A percentile compares a stretch with the other conserved stretches of the same genome.
These are phyloP conservation scores for Pyralis farinalis DNA, from an alignment of 2,888 invertebrate genomes.

Conservation along the genomic window DNA sequence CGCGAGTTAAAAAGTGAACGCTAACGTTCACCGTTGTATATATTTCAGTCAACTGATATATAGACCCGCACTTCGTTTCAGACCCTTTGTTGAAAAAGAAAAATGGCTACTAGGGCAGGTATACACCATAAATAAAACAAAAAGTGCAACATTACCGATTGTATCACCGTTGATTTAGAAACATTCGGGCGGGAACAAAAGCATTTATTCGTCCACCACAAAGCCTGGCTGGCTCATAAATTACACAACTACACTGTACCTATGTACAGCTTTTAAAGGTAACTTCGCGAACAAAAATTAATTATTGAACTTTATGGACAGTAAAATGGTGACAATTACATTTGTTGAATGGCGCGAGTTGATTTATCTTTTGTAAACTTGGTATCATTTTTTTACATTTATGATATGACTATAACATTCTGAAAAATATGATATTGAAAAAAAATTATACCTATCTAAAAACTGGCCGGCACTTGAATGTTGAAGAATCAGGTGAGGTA, in stretches of 20 bases:
- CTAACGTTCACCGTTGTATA: no score
- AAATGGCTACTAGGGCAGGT: conserved; percentile 3
- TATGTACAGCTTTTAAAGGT: not conserved
- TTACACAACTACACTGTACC: conserved; percentile 30
- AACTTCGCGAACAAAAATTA: not conserved
- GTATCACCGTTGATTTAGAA: conserved; percentile 58
- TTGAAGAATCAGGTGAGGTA: no score
- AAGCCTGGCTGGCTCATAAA: conserved; percentile 43
- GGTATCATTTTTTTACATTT: no score
- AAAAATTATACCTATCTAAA: no score
- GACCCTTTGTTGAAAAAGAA: conserved; percentile 5
- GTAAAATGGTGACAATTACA: no score
- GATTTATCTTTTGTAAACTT: no score
- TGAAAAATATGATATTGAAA: no score
- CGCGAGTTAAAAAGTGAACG: no score
- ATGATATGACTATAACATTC: no score
- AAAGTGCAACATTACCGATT: conserved; percentile 41
- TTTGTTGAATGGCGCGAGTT: no score
- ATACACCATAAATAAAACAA: conserved; percentile 17
- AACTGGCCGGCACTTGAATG: no score
- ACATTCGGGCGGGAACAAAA: conserved; percentile 44
- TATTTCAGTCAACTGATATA: not conserved
- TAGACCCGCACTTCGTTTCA: not conserved
- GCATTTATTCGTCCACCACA: conserved; percentile 45
- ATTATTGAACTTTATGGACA: no score